Percentiles rank a stretch among this genome's conserved stretches.
These are phyloP conservation scores for Delichon dasypus DNA, from an alignment of 2,797 vertebrate genomes.

Conservation along the genomic window DNA sequence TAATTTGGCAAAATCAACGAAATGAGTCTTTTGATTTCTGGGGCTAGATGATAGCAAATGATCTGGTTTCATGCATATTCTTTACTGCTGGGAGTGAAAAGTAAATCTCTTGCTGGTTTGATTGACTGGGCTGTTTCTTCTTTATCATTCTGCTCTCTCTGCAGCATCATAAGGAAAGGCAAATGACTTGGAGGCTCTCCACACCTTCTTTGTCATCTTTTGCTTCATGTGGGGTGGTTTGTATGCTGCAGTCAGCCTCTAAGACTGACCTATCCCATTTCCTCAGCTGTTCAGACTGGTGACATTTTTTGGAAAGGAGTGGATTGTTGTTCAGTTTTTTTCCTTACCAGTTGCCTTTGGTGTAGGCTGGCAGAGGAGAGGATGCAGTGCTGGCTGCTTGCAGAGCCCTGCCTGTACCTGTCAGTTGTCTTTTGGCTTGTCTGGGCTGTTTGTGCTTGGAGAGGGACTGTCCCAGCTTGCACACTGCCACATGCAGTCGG, in stretches of 20 bases:
- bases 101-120: neutral
- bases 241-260: neutral
- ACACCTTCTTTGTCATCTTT: neutral
- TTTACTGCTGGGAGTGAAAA: neutral
- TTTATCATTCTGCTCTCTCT: neutral
- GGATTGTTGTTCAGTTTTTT: neutral
- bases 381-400: neutral
- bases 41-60: neutral
- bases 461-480: neutral
- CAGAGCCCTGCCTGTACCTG: neutral
- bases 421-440: neutral
- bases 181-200: neutral
- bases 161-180: neutral
- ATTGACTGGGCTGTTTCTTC: neutral
- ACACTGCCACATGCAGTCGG: neutral
- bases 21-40: constrained; percentile 18
- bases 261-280: neutral
- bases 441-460: neutral
- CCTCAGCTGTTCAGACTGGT: neutral
- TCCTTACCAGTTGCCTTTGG: neutral
- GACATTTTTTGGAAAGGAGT: neutral
- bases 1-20: neutral
- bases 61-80: neutral
- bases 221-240: neutral
- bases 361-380: neutral